Conservation (phyloP, 2,888 invertebrate species). For the Therioaphis trifolii region DNA sequence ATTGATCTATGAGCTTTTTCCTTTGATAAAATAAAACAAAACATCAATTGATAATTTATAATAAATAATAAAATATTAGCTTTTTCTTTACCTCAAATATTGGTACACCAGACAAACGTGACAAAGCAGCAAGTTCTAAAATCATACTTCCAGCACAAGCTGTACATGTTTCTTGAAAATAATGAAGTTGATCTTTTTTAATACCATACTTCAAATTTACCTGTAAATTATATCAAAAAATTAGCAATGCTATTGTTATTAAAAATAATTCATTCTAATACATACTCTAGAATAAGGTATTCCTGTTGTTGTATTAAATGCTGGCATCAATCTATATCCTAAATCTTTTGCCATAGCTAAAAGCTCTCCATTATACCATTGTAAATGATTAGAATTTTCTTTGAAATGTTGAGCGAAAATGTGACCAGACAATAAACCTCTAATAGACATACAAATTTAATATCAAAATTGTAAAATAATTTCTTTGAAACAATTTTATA, state of each 20-base stretch:
- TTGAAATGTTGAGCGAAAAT: slow-evolving; percentile 86
- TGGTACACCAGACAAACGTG: slow-evolving; percentile 89
- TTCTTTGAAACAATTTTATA: neutral
- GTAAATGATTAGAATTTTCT: slow-evolving; percentile 78
- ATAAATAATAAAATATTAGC: neutral
- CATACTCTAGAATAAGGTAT: slow-evolving; percentile 93
- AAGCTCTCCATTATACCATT: slow-evolving; percentile 89
- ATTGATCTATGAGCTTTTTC: slow-evolving; percentile 94
- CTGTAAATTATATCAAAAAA: slow-evolving; percentile 69
- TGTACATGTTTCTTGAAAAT: slow-evolving; percentile 92
- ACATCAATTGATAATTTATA: neutral
- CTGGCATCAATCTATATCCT: slow-evolving; percentile 92
- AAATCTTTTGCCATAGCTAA: slow-evolving; percentile 91
- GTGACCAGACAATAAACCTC: slow-evolving; percentile 92
- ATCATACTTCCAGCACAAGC: slow-evolving; percentile 99
- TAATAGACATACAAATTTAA: slow-evolving; percentile 67
- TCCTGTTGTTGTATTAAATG: slow-evolving; percentile 97
- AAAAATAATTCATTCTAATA: slow-evolving; percentile 15
- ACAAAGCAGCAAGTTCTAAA: slow-evolving; percentile 95
- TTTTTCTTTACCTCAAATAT: slow-evolving; percentile 81
- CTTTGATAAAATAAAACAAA: slow-evolving; percentile 67
- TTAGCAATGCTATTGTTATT: neutral
- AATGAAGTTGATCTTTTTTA: slow-evolving; percentile 78
- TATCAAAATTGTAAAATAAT: neutral
- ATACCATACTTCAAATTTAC: slow-evolving; percentile 86